A percentile compares a stretch with the other conserved stretches of the same genome.
Conservation (phyloP, 2,888 invertebrate species). For the Eulithis prunata region DNA sequence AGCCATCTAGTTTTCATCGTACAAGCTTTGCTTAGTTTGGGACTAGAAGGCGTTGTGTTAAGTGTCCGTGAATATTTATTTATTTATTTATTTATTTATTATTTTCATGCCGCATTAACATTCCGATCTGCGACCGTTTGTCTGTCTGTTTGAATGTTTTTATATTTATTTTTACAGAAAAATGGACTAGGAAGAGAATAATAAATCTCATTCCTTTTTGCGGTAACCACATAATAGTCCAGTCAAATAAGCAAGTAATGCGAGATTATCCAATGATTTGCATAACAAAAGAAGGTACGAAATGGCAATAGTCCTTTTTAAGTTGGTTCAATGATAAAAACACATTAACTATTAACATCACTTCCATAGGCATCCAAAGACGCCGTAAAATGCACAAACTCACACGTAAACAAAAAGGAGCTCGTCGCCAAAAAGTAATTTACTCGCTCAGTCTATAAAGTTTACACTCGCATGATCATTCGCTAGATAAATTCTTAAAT, state of each 20-base stretch:
- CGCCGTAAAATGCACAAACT: slow-evolving; percentile 51
- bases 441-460: slow-evolving; percentile 73
- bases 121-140: slow-evolving; percentile 5
- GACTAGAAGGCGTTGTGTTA: too few relatives aligned
- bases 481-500: slow-evolving; percentile 81
- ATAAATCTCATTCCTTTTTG: too few relatives aligned
- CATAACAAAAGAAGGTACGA: too few relatives aligned
- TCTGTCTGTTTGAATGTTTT: slow-evolving; percentile 2
- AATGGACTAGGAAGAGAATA: too few relatives aligned
- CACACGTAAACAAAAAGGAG: slow-evolving; percentile 43
- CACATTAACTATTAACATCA: slow-evolving; percentile 37
- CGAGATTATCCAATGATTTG: too few relatives aligned
- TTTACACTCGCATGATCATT: slow-evolving; percentile 80
- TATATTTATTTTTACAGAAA: too few relatives aligned
- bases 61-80: too few relatives aligned
- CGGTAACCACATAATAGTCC: too few relatives aligned
- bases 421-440: slow-evolving; percentile 66
- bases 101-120: slow-evolving; percentile 13
- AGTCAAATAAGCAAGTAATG: too few relatives aligned
- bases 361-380: slow-evolving; percentile 24
- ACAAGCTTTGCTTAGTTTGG: too few relatives aligned
- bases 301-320: neutral
- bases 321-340: slow-evolving; percentile 27
- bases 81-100: too few relatives aligned
- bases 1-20: too few relatives aligned